Percentiles rank a stretch among this genome's conserved stretches.
These are phyloP conservation scores for Hesperia comma DNA, from an alignment of 2,888 invertebrate genomes.

Conservation along the genomic window DNA sequence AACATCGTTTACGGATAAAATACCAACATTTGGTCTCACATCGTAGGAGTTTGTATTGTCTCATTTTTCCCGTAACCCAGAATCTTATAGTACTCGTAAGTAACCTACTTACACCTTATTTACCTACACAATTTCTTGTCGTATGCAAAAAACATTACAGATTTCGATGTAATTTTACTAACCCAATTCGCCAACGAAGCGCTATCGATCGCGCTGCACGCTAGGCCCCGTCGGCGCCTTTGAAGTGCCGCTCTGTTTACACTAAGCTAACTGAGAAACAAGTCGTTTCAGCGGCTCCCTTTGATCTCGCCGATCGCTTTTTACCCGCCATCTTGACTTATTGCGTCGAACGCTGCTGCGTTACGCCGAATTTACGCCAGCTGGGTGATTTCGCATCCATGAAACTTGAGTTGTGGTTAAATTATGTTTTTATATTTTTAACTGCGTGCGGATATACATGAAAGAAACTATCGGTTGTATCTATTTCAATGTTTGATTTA, in stretches of 20 bases:
- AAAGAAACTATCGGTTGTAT: too few relatives aligned
- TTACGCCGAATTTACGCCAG: conserved; percentile 57
- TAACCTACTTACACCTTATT: too few relatives aligned
- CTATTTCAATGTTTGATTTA: too few relatives aligned
- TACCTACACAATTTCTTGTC: too few relatives aligned
- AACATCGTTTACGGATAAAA: too few relatives aligned
- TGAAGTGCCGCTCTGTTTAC: conserved; percentile 80
- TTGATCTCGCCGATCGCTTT: conserved; percentile 75
- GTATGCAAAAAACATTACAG: too few relatives aligned
- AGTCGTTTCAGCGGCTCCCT: conserved; percentile 73
- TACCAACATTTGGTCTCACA: too few relatives aligned
- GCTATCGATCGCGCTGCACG: conserved; percentile 2
- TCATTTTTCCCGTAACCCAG: too few relatives aligned
- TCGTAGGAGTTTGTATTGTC: too few relatives aligned
- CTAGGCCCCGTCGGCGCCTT: conserved; percentile 62
- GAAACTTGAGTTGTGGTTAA: conserved; percentile 7
- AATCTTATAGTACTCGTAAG: too few relatives aligned
- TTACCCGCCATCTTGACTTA: conserved; percentile 66
- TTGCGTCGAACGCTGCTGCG: conserved; percentile 54
- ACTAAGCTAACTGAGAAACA: conserved; percentile 80
- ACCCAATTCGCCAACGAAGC: conserved; percentile 1
- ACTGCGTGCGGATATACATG: too few relatives aligned
- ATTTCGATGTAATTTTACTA: neutral
- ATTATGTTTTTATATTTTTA: conserved; percentile 2
- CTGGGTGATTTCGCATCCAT: conserved; percentile 34